Conservation (phyloP, 2,797 vertebrate genomes). For the Enteromius afrohamiltoni region DNA sequence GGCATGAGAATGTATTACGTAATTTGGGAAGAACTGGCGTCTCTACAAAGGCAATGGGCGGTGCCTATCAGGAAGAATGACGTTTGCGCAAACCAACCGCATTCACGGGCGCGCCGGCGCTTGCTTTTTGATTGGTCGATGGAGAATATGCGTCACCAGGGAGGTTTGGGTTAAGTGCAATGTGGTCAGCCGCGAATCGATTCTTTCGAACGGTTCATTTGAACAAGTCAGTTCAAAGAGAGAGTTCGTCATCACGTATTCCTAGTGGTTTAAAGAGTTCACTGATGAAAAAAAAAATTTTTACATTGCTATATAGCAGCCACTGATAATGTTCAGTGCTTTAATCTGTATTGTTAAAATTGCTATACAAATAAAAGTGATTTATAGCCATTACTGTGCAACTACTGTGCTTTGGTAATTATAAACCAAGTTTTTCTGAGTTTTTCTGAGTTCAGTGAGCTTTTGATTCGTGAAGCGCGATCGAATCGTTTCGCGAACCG, state of each 20-base stretch:
- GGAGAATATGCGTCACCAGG: conserved; percentile 29
- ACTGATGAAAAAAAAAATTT: too few species aligned
- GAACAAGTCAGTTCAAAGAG: neutral
- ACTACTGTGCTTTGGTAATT: too few species aligned
- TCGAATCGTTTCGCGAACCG: neutral
- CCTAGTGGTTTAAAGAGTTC: neutral
- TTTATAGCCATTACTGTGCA: neutral
- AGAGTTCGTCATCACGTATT: neutral
- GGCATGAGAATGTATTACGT: conserved; percentile 86
- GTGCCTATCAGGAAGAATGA: conserved; percentile 56
- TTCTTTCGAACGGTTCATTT: conserved; percentile 4
- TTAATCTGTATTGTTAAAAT: too few species aligned
- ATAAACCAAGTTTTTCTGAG: too few species aligned
- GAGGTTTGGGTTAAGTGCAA: conserved; percentile 54
- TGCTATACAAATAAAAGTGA: too few species aligned
- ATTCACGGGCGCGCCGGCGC: neutral
- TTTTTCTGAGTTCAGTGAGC: neutral
- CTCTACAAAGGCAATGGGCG: conserved; percentile 61
- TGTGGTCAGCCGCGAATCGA: neutral
- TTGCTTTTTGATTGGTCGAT: conserved; percentile 67
- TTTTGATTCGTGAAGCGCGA: neutral
- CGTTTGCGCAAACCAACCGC: conserved; percentile 65
- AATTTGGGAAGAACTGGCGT: conserved; percentile 74
- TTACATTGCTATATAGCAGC: too few species aligned
- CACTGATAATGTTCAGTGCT: too few species aligned